These are phyloP conservation scores for Budorcas taxicolor DNA, from an alignment of 2,113 vertebrate species.

Conservation along the genomic window DNA sequence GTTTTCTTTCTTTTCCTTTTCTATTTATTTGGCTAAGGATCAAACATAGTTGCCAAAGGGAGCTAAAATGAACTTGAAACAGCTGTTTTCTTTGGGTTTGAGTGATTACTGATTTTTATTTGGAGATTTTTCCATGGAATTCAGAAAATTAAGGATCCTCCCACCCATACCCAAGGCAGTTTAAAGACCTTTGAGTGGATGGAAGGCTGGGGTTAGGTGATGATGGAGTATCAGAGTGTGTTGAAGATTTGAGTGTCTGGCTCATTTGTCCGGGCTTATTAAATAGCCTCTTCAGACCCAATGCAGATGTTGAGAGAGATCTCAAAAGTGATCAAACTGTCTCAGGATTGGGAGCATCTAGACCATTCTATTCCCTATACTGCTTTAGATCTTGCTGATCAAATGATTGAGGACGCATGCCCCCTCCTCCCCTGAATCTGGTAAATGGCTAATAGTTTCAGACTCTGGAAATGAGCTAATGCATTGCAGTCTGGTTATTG, in stretches of 20 bases:
- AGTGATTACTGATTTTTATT: neutral
- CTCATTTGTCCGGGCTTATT: neutral
- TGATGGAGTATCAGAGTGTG: neutral
- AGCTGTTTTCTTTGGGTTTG: neutral
- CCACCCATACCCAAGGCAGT: neutral
- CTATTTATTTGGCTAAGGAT: neutral
- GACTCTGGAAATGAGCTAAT: neutral
- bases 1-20: neutral
- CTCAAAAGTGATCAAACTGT: neutral
- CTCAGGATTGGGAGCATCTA: neutral
- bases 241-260: neutral
- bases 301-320: neutral
- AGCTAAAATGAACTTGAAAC: neutral
- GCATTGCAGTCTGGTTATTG: too few species aligned
- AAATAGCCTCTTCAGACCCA: neutral
- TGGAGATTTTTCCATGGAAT: neutral
- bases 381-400: neutral
- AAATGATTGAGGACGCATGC: fast-evolving
- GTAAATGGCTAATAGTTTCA: neutral
- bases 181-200: neutral
- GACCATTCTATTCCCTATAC: neutral
- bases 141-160: neutral
- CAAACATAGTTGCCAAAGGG: neutral
- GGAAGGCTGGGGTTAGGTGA: neutral
- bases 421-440: neutral